Conservation (phyloP, 2,888 invertebrate genomes). For the Emesis furor region DNA sequence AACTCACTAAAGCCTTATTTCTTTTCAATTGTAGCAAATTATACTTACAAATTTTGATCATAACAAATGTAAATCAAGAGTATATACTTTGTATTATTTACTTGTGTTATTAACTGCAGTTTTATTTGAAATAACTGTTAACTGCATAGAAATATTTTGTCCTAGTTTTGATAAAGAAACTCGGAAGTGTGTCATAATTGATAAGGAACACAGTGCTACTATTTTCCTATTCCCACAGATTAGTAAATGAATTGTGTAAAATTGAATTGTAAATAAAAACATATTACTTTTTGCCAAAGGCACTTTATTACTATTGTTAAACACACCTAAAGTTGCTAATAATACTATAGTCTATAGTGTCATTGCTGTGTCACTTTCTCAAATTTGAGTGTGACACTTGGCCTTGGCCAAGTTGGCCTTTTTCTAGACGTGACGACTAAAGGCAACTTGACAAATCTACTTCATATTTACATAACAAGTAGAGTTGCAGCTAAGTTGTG, state of each 20-base stretch:
- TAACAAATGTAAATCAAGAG: slow-evolving; percentile 4
- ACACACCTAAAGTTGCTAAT: too few species aligned
- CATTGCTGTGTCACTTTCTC: too few species aligned
- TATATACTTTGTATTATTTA: slow-evolving; percentile 33
- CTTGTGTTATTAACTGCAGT: slow-evolving; percentile 14
- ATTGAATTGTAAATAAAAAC: neutral
- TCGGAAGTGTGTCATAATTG: slow-evolving; percentile 75
- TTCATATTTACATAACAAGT: too few species aligned
- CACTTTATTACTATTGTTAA: too few species aligned
- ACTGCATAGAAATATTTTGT: slow-evolving; percentile 61
- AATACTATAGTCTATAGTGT: too few species aligned
- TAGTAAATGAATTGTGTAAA: neutral
- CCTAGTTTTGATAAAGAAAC: slow-evolving; percentile 79
- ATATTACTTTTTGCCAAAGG: neutral
- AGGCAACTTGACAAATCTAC: too few species aligned
- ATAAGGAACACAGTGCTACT: slow-evolving; percentile 53
- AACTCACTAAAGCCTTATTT: too few species aligned
- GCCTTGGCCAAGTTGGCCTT: too few species aligned
- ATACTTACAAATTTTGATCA: slow-evolving; percentile 5
- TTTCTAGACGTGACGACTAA: too few species aligned
- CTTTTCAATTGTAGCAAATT: neutral
- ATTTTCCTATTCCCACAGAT: slow-evolving; percentile 46
- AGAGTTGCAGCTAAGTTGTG: too few species aligned
- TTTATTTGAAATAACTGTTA: neutral
- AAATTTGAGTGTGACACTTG: too few species aligned